These are phyloP conservation scores for Pholis gunnellus DNA, from an alignment of 2,113 vertebrate genomes.

Conservation along the genomic window DNA sequence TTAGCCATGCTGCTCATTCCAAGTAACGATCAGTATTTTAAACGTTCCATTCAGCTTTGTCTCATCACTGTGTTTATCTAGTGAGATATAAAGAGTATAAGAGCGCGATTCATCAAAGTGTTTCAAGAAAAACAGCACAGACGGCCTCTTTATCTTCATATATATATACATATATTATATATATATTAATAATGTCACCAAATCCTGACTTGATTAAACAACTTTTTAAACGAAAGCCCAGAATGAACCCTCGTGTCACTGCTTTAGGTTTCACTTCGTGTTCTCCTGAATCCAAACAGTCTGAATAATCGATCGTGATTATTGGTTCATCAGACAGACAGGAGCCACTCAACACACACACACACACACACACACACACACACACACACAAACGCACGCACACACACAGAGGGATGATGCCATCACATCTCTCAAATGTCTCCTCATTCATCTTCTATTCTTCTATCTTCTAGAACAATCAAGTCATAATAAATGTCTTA, in stretches of 20 bases:
- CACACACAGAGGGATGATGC: too few relatives aligned
- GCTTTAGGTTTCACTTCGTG: background rate
- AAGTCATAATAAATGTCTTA: too few relatives aligned
- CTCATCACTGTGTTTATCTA: background rate
- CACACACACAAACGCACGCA: too few relatives aligned
- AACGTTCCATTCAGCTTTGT: background rate
- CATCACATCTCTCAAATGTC: too few relatives aligned
- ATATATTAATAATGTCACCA: too few relatives aligned
- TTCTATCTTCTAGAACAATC: too few relatives aligned
- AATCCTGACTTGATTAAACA: background rate
- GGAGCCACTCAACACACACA: constrained; percentile 1
- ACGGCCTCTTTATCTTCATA: background rate
- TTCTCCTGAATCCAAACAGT: background rate
- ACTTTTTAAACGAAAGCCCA: too few relatives aligned
- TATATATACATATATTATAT: too few relatives aligned
- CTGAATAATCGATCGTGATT: background rate
- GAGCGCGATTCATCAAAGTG: background rate
- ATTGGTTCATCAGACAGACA: constrained; percentile 16
- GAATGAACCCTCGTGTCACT: too few relatives aligned
- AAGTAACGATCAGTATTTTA: background rate
- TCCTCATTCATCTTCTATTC: too few relatives aligned
- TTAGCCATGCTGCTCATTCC: background rate
- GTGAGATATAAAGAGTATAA: too few relatives aligned
- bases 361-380: too few relatives aligned
- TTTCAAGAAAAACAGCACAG: background rate